phyloP scores from a whole-genome alignment of 1,140 invertebrate species.

The Trichomalopsis sarcophagae region DNA sequence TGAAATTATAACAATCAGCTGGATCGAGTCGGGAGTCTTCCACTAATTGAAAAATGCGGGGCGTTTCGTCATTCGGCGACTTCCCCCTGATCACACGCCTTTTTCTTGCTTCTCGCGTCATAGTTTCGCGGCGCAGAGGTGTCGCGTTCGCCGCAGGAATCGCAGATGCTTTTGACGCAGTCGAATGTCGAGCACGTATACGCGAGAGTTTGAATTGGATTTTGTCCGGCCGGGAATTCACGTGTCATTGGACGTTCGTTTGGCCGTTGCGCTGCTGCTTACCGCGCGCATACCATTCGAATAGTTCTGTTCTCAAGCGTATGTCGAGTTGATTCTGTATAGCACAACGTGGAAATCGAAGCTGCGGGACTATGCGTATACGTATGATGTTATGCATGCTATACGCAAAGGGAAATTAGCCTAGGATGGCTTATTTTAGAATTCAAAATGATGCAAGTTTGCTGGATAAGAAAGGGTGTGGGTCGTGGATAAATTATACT shows the following conservation, averaged over 20 bases:
- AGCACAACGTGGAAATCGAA: not conserved
- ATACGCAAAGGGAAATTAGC: not conserved
- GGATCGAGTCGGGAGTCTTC: not conserved
- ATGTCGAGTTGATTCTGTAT: not conserved
- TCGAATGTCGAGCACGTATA: not conserved
- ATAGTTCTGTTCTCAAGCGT: not conserved
- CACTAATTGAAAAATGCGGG: constrained; percentile 32
- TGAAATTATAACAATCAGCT: constrained; percentile 36
- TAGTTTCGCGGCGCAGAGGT: not conserved
- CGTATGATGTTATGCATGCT: not conserved
- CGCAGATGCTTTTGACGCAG: not conserved
- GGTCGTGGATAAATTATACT: too few species aligned
- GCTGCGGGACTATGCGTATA: not conserved
- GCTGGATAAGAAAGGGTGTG: too few species aligned
- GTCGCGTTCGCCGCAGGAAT: not conserved
- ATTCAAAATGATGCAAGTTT: too few species aligned
- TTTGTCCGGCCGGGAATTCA: not conserved
- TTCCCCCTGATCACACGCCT: not conserved
- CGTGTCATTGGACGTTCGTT: not conserved
- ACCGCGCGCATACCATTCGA: not conserved
- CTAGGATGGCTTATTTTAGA: too few species aligned
- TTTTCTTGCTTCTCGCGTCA: not conserved
- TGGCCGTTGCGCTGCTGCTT: not conserved
- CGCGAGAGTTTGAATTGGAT: not conserved
- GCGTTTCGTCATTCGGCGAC: not conserved